Conservation (phyloP, 2,888 invertebrate genomes). For the Melanostoma scalare region DNA sequence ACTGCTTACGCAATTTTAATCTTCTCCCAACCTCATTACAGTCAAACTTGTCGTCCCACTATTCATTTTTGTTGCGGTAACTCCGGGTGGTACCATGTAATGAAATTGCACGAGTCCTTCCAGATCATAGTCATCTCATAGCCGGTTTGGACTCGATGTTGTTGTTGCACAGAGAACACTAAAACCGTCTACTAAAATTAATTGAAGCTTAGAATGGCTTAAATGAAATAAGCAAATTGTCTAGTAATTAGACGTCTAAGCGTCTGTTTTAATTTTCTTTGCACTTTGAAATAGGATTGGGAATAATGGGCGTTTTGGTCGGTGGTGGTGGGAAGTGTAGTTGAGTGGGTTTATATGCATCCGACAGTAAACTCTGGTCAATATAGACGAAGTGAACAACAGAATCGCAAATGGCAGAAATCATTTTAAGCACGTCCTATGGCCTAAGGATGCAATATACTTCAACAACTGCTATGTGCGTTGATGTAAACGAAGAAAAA, state of each 20-base stretch:
- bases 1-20: constrained; percentile 60
- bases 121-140: neutral
- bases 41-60: constrained; percentile 21
- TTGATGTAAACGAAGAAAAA: constrained; percentile 70
- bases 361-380: constrained; percentile 11
- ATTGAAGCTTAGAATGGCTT: constrained; percentile 47
- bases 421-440: constrained; percentile 65
- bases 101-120: constrained; percentile 37
- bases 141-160: constrained; percentile 3
- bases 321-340: constrained; percentile 19
- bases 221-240: constrained; percentile 71
- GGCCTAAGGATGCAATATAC: constrained; percentile 67
- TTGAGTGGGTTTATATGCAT: constrained; percentile 19
- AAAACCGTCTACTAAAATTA: constrained; percentile 48
- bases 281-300: constrained; percentile 31
- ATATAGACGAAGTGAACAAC: constrained; percentile 5
- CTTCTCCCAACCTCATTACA: constrained; percentile 67
- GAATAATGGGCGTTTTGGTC: constrained; percentile 52
- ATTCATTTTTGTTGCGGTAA: constrained; percentile 31
- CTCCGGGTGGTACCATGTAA: constrained; percentile 5
- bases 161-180: constrained; percentile 9
- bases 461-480: constrained; percentile 60
- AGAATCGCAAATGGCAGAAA: constrained; percentile 56
- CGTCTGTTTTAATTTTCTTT: constrained; percentile 47
- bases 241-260: constrained; percentile 66